Evolutionary conservation across 2,797 vertebrate genomes (phyloP).

Genomic region (Aldrovandia affinis): DNA sequence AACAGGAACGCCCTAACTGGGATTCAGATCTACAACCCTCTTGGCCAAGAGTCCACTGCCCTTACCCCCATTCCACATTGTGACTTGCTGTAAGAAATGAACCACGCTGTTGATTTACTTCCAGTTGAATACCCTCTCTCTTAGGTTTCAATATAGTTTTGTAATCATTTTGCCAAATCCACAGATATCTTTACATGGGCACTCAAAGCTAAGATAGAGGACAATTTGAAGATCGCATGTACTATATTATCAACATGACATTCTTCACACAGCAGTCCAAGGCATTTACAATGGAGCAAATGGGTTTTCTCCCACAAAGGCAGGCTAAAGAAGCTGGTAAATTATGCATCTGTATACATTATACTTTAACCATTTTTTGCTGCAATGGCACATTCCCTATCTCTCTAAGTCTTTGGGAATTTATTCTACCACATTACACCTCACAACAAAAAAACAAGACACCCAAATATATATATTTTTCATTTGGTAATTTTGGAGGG

Average conservation of each 20-base stretch:
- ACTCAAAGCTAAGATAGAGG: not conserved
- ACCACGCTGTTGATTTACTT: too few relatives aligned
- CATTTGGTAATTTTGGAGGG: not conserved
- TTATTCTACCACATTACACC: slow-evolving; percentile 21
- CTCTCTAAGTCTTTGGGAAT: slow-evolving; percentile 21
- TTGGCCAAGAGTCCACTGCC: not conserved
- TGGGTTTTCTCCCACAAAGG: not conserved
- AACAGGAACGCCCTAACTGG: not conserved
- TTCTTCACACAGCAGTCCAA: not conserved
- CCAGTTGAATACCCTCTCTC: too few relatives aligned
- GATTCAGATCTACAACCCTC: not conserved
- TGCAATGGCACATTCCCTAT: not conserved
- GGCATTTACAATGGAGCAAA: not conserved
- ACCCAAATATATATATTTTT: not conserved
- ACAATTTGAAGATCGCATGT: not conserved
- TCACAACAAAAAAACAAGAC: not conserved
- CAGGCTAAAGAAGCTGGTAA: not conserved
- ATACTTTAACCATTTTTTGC: not conserved
- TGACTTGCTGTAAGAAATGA: too few relatives aligned
- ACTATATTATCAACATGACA: not conserved
- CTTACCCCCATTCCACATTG: too few relatives aligned
- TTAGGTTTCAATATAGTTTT: too few relatives aligned
- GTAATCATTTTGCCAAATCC: not conserved
- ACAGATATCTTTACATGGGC: not conserved
- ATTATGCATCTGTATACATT: not conserved